These are phyloP conservation scores for Cladopsammia gracilis DNA, from an alignment of 64 coral and sea anemone genomes.

Conservation along the genomic window DNA sequence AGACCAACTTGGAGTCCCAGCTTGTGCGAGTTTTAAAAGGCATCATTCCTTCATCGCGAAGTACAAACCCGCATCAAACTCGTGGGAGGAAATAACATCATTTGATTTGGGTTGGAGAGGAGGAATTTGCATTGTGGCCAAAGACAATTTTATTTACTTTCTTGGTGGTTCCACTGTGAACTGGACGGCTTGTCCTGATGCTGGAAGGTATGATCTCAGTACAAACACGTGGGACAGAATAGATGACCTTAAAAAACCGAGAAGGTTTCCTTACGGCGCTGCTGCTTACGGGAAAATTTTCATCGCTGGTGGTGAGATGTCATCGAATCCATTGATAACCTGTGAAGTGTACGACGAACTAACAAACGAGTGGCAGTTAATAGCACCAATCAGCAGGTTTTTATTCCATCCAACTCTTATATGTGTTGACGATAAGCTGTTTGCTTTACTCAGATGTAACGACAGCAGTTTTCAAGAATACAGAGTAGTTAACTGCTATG, in stretches of 20 bases:
- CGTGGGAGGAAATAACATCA: not conserved
- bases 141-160: slow-evolving; percentile 5
- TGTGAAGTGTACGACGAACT: slow-evolving; percentile 10
- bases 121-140: not conserved
- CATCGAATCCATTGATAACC: not conserved
- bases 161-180: not conserved
- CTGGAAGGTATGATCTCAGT: not conserved
- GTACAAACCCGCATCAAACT: not conserved
- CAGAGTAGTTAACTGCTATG: too few species aligned
- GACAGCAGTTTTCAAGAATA: too few species aligned
- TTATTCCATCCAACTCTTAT: too few species aligned
- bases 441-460: too few species aligned
- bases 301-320: not conserved
- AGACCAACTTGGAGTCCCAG: too few species aligned
- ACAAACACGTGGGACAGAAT: not conserved
- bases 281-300: not conserved
- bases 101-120: not conserved
- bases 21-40: not conserved
- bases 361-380: not conserved
- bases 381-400: not conserved
- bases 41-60: not conserved
- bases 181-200: not conserved
- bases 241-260: not conserved
- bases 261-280: not conserved
- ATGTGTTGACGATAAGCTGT: too few species aligned